Conservation (phyloP, 2,113 vertebrate species). For the Thalassoma bifasciatum region DNA sequence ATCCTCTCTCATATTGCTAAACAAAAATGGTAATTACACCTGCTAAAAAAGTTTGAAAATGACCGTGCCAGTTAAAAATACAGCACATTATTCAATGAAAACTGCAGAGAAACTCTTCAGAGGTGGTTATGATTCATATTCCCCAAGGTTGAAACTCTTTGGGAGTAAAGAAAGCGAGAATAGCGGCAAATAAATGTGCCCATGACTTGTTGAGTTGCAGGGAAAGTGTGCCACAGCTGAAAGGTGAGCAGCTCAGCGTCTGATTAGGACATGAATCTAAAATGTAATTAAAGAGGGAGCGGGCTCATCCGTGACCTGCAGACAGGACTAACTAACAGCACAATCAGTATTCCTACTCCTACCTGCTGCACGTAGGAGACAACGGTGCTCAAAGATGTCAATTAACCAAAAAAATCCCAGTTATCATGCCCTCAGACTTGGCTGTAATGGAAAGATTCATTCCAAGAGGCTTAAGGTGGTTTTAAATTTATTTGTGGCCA, state of each 20-base stretch:
- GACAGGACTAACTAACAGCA: constrained; percentile 36
- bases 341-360: constrained; percentile 49
- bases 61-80: not conserved
- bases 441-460: constrained; percentile 13
- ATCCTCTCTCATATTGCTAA: too few species aligned
- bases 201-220: constrained; percentile 5
- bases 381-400: constrained; percentile 22
- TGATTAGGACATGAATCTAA: constrained; percentile 70
- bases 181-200: not conserved
- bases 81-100: not conserved
- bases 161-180: not conserved
- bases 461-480: constrained; percentile 40
- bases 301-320: constrained; percentile 43
- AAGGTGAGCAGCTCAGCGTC: constrained; percentile 49
- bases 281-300: constrained; percentile 72
- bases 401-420: constrained; percentile 5
- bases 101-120: constrained; percentile 4
- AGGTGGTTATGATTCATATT: constrained; percentile 1
- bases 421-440: not conserved
- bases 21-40: not conserved
- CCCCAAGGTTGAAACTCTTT: constrained; percentile 32
- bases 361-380: not conserved
- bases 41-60: not conserved
- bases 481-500: constrained; percentile 17
- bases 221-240: constrained; percentile 16